Evolutionary conservation across 2,113 vertebrate species (phyloP).

Genomic region (Hoplias malabaricus): DNA sequence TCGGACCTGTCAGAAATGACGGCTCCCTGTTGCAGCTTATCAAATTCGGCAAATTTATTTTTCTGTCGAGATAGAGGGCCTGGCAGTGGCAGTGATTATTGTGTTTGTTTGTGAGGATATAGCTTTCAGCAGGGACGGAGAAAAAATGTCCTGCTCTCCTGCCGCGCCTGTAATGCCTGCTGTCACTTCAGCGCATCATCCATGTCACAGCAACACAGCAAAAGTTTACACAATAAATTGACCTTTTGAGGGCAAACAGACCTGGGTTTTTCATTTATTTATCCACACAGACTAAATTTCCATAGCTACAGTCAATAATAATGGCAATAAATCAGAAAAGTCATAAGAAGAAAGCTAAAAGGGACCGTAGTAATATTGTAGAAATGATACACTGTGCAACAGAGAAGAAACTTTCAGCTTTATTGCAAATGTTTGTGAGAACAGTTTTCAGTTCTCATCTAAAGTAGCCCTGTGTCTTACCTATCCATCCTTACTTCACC

Average conservation of each 20-base stretch:
- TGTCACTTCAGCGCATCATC: constrained; percentile 20
- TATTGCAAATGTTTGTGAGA: not conserved
- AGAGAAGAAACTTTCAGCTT: not conserved
- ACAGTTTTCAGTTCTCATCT: not conserved
- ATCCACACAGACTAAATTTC: not conserved
- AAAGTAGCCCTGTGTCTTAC: not conserved
- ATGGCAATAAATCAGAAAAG: not conserved
- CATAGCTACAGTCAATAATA: not conserved
- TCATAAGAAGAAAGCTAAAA: too few relatives aligned
- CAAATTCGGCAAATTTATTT: constrained; percentile 77
- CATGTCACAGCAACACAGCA: not conserved
- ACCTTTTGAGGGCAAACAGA: constrained; percentile 1
- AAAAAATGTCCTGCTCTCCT: not conserved
- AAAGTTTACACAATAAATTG: not conserved
- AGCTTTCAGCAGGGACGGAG: constrained; percentile 62
- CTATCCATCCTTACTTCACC: not conserved
- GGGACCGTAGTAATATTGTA: not conserved
- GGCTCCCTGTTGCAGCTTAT: constrained; percentile 78
- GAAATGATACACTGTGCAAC: not conserved
- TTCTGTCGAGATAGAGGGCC: constrained; percentile 68
- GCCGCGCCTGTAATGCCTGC: constrained; percentile 9
- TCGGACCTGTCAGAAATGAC: constrained; percentile 76
- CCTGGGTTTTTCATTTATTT: constrained; percentile 1
- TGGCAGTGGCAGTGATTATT: constrained; percentile 69
- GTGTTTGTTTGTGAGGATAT: constrained; percentile 75